Conservation (phyloP, 2,888 invertebrate genomes). For the Leucophenga maculata region DNA sequence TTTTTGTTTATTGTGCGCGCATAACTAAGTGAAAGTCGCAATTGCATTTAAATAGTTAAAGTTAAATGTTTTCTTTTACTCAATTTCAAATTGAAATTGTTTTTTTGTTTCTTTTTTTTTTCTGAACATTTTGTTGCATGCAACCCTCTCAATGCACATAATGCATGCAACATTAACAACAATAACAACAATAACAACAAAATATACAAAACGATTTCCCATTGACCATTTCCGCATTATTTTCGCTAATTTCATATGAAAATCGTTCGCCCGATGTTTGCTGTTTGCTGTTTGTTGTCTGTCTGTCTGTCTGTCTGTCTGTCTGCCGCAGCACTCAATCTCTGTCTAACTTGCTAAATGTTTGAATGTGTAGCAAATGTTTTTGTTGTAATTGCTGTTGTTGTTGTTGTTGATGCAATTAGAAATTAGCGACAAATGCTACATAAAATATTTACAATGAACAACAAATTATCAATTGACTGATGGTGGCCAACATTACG, state of each 20-base stretch:
- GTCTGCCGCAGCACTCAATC: background rate
- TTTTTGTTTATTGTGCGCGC: background rate
- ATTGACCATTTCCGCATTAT: conserved; percentile 21
- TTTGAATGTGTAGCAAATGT: background rate
- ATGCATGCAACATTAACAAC: background rate
- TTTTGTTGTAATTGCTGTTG: background rate
- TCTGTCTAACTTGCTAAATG: background rate
- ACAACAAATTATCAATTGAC: too few species aligned
- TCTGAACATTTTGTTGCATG: background rate
- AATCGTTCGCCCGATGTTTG: background rate
- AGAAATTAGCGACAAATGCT: conserved; percentile 7
- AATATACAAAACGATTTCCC: conserved; percentile 9
- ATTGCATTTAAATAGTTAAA: conserved; percentile 2
- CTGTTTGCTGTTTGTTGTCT: background rate
- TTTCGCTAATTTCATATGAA: background rate
- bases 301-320: background rate
- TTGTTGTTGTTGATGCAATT: conserved; percentile 11
- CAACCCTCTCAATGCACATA: background rate
- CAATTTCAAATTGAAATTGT: background rate
- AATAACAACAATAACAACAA: background rate
- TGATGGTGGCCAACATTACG: background rate
- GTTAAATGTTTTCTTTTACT: too few species aligned
- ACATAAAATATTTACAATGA: background rate
- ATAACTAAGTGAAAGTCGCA: background rate
- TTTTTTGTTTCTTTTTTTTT: background rate